Evolutionary conservation across 2,113 vertebrate species (phyloP), one percentile per base, ranked within the genome.

Genomic region (Colaptes auratus): DNA sequence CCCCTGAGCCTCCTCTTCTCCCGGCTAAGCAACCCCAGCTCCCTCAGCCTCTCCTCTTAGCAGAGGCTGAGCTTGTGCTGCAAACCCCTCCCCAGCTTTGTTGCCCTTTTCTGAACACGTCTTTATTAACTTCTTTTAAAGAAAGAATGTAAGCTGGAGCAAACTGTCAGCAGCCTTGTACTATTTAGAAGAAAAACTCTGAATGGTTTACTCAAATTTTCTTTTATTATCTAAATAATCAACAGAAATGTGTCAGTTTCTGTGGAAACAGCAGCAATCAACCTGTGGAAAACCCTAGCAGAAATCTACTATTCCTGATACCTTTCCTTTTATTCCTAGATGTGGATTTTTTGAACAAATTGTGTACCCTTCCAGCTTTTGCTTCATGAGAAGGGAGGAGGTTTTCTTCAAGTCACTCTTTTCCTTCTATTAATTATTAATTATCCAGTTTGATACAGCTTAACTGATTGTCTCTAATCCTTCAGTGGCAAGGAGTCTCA

Each of bases 401-500:
- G 1, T 31, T 69, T 42, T 83, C 25, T 76, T 69, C 14, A 24
- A 56, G 14, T 0, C 7, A 30, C 3, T 2, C 9, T 33, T 63
- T 64, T 46, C 2, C 52, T 90, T 74, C 5, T 35, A 21, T 73
- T 61, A 7, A 15, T 63, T 2, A 31, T 81, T 86, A 35, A 28
- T n/a, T 61, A 77, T 5, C 9, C 4, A 48, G 12, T 42, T 42
- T 1, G 0, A 30, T 59, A 35, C 2, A 27, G 7, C 7, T 58
- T 65, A 55, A 90, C 9, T 71, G n/a, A 44, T n/a, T 86, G 20
- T 5, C 50, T 77, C n/a, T 50, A 6, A 39, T 67, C 66, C 18
- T 61, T 63, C 35, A 35, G 12, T 35, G 11, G 5, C 30, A 78
- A 71, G 10, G 3, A 71, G 2, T 24, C 6, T 19, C 7, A 10